phyloP scores from a whole-genome alignment of 2,888 invertebrate species.

The Pachliopta kotzebuea region DNA sequence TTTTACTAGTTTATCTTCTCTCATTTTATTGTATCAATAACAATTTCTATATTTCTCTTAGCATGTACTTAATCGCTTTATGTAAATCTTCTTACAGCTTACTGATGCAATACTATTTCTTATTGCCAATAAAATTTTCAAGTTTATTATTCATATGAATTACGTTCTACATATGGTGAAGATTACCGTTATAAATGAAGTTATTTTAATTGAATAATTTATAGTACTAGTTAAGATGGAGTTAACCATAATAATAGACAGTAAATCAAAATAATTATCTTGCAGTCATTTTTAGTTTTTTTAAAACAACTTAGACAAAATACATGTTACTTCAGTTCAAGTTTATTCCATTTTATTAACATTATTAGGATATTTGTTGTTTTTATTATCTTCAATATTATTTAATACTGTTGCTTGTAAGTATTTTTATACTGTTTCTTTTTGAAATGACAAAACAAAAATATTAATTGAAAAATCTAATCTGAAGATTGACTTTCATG shows the following conservation, averaged over 20 bases:
- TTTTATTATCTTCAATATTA: no score
- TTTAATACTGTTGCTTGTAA: no score
- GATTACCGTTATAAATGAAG: conserved; percentile 11
- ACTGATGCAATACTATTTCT: conserved; percentile 11
- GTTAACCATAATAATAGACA: not conserved
- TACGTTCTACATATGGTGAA: conserved; percentile 10
- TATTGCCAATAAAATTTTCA: conserved; percentile 21
- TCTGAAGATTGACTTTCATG: no score
- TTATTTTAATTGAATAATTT: conserved; percentile 5
- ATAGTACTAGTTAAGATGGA: not conserved
- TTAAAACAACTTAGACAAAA: no score
- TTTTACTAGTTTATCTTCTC: conserved; percentile 2
- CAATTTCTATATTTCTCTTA: conserved; percentile 20
- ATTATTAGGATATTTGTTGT: no score
- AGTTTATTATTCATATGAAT: conserved; percentile 12
- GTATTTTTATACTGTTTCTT: no score
- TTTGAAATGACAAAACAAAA: no score
- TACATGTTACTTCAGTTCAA: no score
- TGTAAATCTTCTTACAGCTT: conserved; percentile 19
- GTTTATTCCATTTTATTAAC: no score
- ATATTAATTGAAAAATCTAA: no score
- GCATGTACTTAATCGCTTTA: conserved; percentile 24
- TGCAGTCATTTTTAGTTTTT: no score
- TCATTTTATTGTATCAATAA: conserved; percentile 23
- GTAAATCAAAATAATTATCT: no score